Conservation (phyloP, 92 coral and sea anemone genomes). For the Heliopora coerulea region DNA sequence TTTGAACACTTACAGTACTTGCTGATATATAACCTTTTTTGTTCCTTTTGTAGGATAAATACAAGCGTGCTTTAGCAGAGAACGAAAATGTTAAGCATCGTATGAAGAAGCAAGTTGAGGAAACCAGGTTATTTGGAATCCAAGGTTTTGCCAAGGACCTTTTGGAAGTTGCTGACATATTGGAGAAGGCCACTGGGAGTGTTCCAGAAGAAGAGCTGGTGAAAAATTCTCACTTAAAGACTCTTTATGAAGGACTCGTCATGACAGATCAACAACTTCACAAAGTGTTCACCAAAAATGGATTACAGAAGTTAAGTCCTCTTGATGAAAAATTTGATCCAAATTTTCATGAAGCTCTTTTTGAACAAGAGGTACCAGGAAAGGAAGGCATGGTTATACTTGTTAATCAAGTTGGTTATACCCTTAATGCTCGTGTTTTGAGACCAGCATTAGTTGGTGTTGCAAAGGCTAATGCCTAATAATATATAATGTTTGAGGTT, state of each 20-base stretch:
- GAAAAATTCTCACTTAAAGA: conserved; percentile 67
- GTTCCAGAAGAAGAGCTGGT: conserved; percentile 81
- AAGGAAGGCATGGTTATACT: conserved; percentile 89
- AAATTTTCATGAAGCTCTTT: conserved; percentile 89
- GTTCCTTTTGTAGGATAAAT: conserved; percentile 72
- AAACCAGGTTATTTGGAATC: conserved; percentile 89
- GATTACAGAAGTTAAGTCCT: conserved; percentile 83
- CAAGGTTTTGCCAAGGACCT: conserved; percentile 93
- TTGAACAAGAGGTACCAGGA: conserved; percentile 81
- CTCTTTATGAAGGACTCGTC: conserved; percentile 86
- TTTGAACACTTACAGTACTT: too few species aligned
- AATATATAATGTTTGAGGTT: not conserved
- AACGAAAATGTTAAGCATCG: conserved; percentile 86
- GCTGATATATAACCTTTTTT: too few species aligned
- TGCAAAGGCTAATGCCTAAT: conserved; percentile 60
- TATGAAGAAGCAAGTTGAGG: conserved; percentile 83
- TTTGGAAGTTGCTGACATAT: conserved; percentile 91
- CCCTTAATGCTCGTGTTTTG: conserved; percentile 81
- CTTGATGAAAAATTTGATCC: conserved; percentile 93
- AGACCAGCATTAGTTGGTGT: conserved; percentile 99
- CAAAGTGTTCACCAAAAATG: conserved; percentile 88
- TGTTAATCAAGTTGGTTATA: conserved; percentile 93
- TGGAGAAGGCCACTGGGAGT: conserved; percentile 90
- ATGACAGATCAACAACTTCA: conserved; percentile 88
- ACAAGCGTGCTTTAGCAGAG: conserved; percentile 92